Base-by-base conservation (phyloP, 2,797 vertebrate species). In the Todus mexicanus region DNA sequence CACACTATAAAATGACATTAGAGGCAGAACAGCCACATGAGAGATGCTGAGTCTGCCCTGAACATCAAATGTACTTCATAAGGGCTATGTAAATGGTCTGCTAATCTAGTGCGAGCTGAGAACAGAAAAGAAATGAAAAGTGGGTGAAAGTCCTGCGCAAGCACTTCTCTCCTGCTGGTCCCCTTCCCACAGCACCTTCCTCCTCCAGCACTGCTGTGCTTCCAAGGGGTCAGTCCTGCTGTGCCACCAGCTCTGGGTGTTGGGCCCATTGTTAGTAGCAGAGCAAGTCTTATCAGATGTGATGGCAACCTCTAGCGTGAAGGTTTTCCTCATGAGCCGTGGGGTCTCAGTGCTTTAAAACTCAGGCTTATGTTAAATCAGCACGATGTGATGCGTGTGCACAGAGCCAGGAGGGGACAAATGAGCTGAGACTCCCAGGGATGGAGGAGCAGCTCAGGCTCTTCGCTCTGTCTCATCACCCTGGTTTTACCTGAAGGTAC, bases 11-110 rank as follows among this genome's bases (percentile, higher is more conserved):
- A 96, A 96, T 85, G 84, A 53, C 87, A 94, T 96, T 96, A 95
- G 92, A 74, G 71, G 66, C 89, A 95, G 80, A 95, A 47, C 64
- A 75, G 87, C 87, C 91, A 76, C 79, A 47, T 15, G 59, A 90
- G 94, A 96, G 95, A 92, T 95, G 95, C 96, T 97, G 96, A 95
- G 90, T 92, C 82, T 96, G 96, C 88, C 94, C 93, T 22, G 20
- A 87, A 94, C 93, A 95, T 77, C 92, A 65, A 86, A 94, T 84
- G 87, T 60, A 87, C 90, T 95, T 94, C 61, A 56, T 92, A 59
- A 93, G 78, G 83, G 60, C 77, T 78, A 86, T 95, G 95, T 88
- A 97, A 95, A 97, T 92, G 31, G 57, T 61, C 42, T 23, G 90
- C 40, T 94, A 85, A 88, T 94, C 72, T n/a, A 25, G 59, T 27